Conservation (phyloP, 2,888 invertebrate species). For the Callinectes sapidus region DNA sequence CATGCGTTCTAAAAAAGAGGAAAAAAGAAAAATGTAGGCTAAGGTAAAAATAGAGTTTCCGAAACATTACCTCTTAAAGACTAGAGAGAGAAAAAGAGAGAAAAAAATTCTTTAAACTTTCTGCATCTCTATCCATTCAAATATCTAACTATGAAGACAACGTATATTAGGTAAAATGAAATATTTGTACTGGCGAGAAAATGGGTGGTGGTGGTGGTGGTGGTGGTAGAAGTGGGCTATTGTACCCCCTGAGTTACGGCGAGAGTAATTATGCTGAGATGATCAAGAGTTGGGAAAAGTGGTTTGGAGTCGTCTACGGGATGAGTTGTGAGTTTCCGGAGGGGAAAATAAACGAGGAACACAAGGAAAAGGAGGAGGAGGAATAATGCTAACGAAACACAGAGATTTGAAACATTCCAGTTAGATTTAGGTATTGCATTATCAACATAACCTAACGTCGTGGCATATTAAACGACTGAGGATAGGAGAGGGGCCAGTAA, state of each 20-base stretch:
- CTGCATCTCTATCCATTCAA: neutral
- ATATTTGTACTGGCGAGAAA: neutral
- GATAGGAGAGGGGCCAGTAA: too few species aligned
- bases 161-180: neutral
- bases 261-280: neutral
- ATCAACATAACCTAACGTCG: too few species aligned
- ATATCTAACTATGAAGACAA: neutral
- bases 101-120: too few species aligned
- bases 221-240: neutral
- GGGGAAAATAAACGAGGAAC: neutral
- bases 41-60: neutral
- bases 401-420: too few species aligned
- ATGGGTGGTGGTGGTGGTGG: neutral
- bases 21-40: neutral
- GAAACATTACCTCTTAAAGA: neutral
- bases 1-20: neutral
- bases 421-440: too few species aligned
- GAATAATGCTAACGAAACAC: too few species aligned
- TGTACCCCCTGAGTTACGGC: neutral
- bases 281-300: constrained; percentile 36
- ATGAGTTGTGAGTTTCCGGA: neutral
- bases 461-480: too few species aligned
- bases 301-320: neutral
- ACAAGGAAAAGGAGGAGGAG: neutral
- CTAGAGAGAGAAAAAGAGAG: too few species aligned